These are phyloP conservation scores for Eclectus roratus DNA, from an alignment of 2,113 vertebrate species.

Conservation along the genomic window DNA sequence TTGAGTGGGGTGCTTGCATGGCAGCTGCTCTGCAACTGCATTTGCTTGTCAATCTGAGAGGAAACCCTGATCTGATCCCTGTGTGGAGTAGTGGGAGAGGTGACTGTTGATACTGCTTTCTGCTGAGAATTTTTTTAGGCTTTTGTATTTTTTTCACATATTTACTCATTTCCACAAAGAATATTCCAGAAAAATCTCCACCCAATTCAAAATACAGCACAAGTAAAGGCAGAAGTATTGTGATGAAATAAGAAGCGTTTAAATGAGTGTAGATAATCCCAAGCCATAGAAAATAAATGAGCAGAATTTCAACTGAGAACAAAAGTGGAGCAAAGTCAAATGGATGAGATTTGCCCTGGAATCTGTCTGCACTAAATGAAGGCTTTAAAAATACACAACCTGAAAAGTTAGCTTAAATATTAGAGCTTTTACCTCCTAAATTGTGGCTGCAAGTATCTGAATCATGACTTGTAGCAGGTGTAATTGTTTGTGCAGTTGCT, in stretches of 20 bases:
- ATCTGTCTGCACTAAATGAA: not conserved
- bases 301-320: not conserved
- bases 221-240: not conserved
- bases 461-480: constrained; percentile 20
- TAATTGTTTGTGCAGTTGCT: not conserved
- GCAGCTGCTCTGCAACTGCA: not conserved
- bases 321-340: not conserved
- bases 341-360: not conserved
- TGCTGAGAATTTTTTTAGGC: not conserved
- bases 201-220: not conserved
- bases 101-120: not conserved
- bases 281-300: not conserved
- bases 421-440: constrained; percentile 21
- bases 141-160: not conserved
- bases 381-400: constrained; percentile 28
- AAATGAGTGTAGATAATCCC: not conserved
- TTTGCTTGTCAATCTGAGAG: not conserved
- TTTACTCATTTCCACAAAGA: not conserved
- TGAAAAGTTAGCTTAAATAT: not conserved
- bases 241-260: not conserved
- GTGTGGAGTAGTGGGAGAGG: not conserved
- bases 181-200: not conserved
- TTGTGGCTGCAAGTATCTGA: not conserved
- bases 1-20: rapidly evolving
- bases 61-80: not conserved